Evolutionary conservation across 2,113 vertebrate species (phyloP), one percentile per base, ranked within the genome.

Genomic region (Melanostigma gelatinosum): DNA sequence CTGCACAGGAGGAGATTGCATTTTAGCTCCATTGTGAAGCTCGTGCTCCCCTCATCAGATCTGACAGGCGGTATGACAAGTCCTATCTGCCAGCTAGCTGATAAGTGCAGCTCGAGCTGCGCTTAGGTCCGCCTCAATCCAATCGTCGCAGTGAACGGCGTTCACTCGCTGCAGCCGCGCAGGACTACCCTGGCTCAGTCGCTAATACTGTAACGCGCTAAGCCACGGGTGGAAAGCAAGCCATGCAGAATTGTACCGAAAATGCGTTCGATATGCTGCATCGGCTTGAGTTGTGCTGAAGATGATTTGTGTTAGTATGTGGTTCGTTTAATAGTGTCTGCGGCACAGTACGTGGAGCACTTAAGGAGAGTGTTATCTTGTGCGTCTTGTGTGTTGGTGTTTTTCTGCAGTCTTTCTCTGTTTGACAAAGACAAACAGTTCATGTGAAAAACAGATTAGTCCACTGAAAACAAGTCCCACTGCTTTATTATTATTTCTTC

Each of bases 1-100:
- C 87, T 88, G 87, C 84, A 86, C 87, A 87, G 89, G 82, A 92
- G 91, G 92, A 95, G 92, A 95, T 94, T 95, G 90, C 83, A 92
- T 93, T 94, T 93, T 92, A 91, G 91, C 89, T 86, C 87, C 87
- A 95, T 93, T 94, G 93, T 93, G 89, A 88, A 88, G 83, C 74
- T 91, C 67, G 80, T 75, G 76, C 89, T 88, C 83, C 85, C 88
- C 87, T 92, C 92, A 95, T 94, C 94, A 91, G 93, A 94, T 94
- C 87, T 92, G 85, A 94, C 92, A 93, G 93, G 86, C 89, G 60
- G 86, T 93, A 93, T 94, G 94, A 94, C 95, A 95, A 93, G 89
- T 86, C 87, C 88, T 93, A 94, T 94, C 93, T 95, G 92, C 91
- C 90, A 85, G 85, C 84, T 66, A 80, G 90, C 93, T 94, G 94